Percentiles rank a stretch among this genome's conserved stretches.
phyloP scores from a whole-genome alignment of 2,113 vertebrate genomes.

The Chionis minor region DNA sequence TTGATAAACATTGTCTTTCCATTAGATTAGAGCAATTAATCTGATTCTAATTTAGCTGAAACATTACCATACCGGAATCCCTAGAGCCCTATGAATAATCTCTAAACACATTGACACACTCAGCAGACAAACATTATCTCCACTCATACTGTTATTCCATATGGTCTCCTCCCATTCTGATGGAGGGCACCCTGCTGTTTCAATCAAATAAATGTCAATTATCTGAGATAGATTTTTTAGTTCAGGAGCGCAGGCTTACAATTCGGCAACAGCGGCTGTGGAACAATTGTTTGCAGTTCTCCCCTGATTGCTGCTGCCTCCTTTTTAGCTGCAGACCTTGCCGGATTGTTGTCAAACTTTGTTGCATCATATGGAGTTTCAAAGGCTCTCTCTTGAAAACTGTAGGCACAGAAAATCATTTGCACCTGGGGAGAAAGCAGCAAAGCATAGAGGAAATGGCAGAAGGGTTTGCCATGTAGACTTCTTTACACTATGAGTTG shows the following conservation, averaged over 20 bases:
- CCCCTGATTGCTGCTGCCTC: conserved; percentile 13
- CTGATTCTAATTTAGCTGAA: conserved; percentile 90
- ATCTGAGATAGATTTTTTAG: conserved; percentile 86
- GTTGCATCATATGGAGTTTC: background rate
- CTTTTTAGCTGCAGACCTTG: conserved; percentile 43
- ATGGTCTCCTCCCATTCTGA: conserved; percentile 84
- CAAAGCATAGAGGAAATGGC: background rate
- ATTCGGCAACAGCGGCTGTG: conserved; percentile 54
- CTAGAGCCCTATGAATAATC: conserved; percentile 83
- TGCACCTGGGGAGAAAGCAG: conserved; percentile 2
- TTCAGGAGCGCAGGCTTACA: conserved; percentile 59
- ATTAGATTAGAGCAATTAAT: conserved; percentile 92
- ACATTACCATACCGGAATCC: conserved; percentile 82
- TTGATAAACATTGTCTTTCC: conserved; percentile 88
- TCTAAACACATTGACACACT: conserved; percentile 85
- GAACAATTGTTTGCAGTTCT: conserved; percentile 63
- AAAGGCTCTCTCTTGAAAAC: conserved; percentile 25
- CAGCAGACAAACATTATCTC: conserved; percentile 85
- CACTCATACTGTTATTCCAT: conserved; percentile 84
- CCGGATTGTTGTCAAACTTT: background rate
- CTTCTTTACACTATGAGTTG: background rate
- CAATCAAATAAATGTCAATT: conserved; percentile 94
- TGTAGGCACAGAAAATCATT: background rate
- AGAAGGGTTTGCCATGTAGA: background rate
- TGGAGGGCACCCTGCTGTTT: conserved; percentile 85